These are phyloP conservation scores for Metaphire vulgaris DNA, from an alignment of 1,140 invertebrate genomes.

Conservation along the genomic window DNA sequence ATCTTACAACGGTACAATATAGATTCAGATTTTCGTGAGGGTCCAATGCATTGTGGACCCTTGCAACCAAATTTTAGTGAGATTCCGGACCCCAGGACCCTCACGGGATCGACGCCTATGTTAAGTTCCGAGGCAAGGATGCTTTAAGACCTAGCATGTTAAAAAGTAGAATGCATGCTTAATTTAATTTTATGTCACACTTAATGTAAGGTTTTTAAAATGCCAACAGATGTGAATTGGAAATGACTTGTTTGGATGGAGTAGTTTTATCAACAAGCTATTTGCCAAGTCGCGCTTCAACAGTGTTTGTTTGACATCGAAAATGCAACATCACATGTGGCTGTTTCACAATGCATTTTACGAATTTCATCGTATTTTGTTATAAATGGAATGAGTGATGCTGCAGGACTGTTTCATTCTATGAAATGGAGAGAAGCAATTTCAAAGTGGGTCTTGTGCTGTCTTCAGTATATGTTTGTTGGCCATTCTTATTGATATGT, in stretches of 20 bases:
- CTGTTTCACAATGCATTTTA: slow-evolving; percentile 37
- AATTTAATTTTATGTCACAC: too few relatives aligned
- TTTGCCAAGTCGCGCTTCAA: slow-evolving; percentile 36
- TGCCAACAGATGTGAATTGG: slow-evolving; percentile 36
- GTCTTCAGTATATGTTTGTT: background rate
- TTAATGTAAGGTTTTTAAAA: too few relatives aligned
- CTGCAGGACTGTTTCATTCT: background rate
- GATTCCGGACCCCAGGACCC: too few relatives aligned
- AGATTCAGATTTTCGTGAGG: too few relatives aligned
- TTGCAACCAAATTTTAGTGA: too few relatives aligned
- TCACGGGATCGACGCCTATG: too few relatives aligned
- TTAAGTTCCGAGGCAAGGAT: too few relatives aligned
- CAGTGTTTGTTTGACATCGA: slow-evolving; percentile 36
- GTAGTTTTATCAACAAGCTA: slow-evolving; percentile 36
- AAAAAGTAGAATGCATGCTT: too few relatives aligned
- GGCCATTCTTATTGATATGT: background rate
- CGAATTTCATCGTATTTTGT: slow-evolving; percentile 36
- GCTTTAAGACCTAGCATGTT: too few relatives aligned
- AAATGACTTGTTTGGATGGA: slow-evolving; percentile 37
- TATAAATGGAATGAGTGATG: background rate
- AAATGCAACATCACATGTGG: slow-evolving; percentile 43
- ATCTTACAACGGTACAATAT: too few relatives aligned
- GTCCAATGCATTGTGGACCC: too few relatives aligned
- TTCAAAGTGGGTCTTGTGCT: slow-evolving; percentile 5
- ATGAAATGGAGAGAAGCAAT: slow-evolving; percentile 25